phyloP scores from a whole-genome alignment of 2,113 vertebrate species.

The Euleptes europaea region DNA sequence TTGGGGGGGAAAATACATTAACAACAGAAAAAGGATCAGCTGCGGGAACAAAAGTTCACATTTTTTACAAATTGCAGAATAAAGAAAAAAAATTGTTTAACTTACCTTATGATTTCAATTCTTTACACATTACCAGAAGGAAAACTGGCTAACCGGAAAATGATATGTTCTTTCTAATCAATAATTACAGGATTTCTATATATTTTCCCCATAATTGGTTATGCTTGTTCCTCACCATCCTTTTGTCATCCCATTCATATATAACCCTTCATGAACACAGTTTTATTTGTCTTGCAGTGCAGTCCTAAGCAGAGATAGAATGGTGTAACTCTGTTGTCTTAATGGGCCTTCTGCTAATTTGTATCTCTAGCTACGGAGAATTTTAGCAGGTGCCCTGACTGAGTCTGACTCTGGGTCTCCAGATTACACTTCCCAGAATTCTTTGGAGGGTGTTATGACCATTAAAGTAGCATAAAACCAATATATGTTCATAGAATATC shows the following conservation, averaged over 20 bases:
- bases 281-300: not conserved
- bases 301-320: too few species aligned
- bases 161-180: not conserved
- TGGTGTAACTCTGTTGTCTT: not conserved
- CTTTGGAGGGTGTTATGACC: too few species aligned
- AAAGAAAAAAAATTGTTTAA: constrained; percentile 21
- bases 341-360: not conserved
- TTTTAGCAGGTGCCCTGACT: not conserved
- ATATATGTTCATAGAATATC: too few species aligned
- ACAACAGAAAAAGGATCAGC: constrained; percentile 25
- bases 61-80: not conserved
- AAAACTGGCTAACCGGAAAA: not conserved
- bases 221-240: not conserved
- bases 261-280: not conserved
- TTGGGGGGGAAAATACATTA: constrained; percentile 23
- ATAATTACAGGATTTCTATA: not conserved
- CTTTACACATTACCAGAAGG: not conserved
- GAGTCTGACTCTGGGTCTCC: not conserved
- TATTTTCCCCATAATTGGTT: not conserved
- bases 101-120: not conserved
- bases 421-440: too few species aligned
- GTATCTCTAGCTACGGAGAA: not conserved
- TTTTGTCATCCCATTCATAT: not conserved
- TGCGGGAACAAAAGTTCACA: not conserved
- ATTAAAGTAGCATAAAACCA: too few species aligned